Percentiles rank a stretch among this genome's conserved stretches.
phyloP scores from a whole-genome alignment of 2,113 vertebrate species.

The Macaca mulatta region DNA sequence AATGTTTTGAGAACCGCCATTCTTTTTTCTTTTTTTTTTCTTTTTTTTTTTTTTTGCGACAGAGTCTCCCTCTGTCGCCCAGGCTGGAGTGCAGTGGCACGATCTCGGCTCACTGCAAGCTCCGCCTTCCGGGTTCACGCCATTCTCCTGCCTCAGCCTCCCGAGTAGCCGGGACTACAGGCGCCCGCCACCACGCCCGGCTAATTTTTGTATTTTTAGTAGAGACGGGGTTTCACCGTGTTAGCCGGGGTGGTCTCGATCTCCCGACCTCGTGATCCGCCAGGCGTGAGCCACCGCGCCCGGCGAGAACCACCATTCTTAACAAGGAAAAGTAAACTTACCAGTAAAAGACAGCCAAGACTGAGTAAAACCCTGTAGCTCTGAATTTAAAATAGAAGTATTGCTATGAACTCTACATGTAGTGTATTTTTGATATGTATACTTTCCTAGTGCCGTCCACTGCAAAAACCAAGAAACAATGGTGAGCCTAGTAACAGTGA shows the following conservation, averaged over 20 bases:
- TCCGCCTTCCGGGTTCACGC: too few species aligned
- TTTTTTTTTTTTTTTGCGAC: too few species aligned
- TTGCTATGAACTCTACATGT: background rate
- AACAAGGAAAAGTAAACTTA: background rate
- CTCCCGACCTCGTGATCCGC: too few species aligned
- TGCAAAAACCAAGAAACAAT: background rate
- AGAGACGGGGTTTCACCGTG: too few species aligned
- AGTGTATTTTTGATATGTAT: background rate
- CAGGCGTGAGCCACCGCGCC: accelerated
- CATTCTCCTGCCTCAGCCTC: too few species aligned
- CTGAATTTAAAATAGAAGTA: background rate
- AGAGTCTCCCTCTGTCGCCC: accelerated
- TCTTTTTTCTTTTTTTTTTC: background rate
- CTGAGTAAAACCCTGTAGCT: background rate
- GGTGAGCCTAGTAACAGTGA: background rate
- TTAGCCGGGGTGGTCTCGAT: too few species aligned
- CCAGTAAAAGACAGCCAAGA: background rate
- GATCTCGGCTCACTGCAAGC: too few species aligned
- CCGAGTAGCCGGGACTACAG: too few species aligned
- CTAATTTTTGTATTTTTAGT: too few species aligned
- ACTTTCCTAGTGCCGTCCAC: background rate
- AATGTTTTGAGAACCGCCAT: background rate
- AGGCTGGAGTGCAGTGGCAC: too few species aligned
- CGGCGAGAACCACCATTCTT: background rate
- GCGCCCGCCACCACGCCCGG: too few species aligned